Percentiles rank a stretch among this genome's conserved stretches.
Conservation (phyloP, 2,888 invertebrate genomes). For the Microchrysa polita region DNA sequence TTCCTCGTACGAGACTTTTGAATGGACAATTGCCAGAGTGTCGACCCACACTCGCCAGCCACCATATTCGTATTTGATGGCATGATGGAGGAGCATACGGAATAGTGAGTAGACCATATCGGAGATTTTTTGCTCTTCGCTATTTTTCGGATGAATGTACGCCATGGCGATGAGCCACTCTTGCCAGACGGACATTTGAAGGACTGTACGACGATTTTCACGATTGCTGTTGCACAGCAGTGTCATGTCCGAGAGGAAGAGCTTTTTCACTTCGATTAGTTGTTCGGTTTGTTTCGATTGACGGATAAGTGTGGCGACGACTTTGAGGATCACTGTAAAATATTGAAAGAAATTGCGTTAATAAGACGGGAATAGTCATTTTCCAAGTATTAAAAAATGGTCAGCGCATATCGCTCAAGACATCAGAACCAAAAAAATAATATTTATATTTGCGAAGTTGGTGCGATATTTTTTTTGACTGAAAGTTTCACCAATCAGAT, state of each 20-base stretch:
- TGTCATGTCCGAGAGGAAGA: slow-evolving; percentile 99
- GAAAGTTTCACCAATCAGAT: too few species aligned
- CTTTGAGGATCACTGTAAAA: slow-evolving; percentile 92
- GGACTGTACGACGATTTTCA: slow-evolving; percentile 95
- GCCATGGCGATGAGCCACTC: slow-evolving; percentile 99
- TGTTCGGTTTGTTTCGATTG: slow-evolving; percentile 96
- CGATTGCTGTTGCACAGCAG: slow-evolving; percentile 95
- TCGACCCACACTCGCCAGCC: slow-evolving; percentile 99
- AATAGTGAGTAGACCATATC: slow-evolving; percentile 99
- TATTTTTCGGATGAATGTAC: slow-evolving; percentile 95
- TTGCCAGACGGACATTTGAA: slow-evolving; percentile 99
- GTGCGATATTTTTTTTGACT: too few species aligned
- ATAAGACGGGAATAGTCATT: not conserved
- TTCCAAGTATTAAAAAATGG: too few species aligned
- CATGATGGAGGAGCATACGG: slow-evolving; percentile 97
- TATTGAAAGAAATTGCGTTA: not conserved
- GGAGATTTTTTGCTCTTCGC: slow-evolving; percentile 94
- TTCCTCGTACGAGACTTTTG: slow-evolving; percentile 98
- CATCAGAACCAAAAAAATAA: too few species aligned
- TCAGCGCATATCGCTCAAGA: too few species aligned
- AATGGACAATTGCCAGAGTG: slow-evolving; percentile 98
- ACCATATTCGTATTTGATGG: slow-evolving; percentile 98
- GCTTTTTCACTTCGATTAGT: slow-evolving; percentile 90
- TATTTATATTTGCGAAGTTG: too few species aligned
- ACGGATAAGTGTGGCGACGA: slow-evolving; percentile 94